Conservation (phyloP, 92 coral and sea anemone genomes). For the Plumapathes pennacea region DNA sequence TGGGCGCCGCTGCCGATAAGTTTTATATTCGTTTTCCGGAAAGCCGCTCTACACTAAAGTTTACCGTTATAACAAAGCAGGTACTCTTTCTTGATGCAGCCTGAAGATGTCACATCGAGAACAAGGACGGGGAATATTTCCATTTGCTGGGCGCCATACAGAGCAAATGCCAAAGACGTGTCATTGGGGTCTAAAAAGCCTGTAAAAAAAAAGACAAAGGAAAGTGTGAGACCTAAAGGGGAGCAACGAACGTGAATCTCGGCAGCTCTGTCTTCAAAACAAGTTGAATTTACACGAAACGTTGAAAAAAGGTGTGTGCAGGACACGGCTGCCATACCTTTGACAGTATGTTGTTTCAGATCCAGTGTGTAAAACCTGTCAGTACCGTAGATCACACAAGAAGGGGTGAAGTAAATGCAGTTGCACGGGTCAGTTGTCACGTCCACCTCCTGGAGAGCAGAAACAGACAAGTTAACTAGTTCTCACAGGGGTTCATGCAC, state of each 20-base stretch:
- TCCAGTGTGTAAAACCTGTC: slow-evolving; percentile 89
- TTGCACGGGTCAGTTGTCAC: slow-evolving; percentile 97
- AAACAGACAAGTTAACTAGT: not conserved
- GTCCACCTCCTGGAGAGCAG: slow-evolving; percentile 73
- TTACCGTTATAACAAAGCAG: slow-evolving; percentile 94
- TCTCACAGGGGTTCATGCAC: not conserved
- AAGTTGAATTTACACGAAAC: no score
- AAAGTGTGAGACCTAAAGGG: not conserved
- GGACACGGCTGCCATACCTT: no score
- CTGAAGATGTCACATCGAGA: slow-evolving; percentile 67
- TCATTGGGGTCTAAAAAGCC: slow-evolving; percentile 88
- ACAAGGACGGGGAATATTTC: slow-evolving; percentile 94
- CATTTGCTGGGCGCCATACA: slow-evolving; percentile 89
- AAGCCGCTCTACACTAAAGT: no score
- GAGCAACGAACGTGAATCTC: no score
- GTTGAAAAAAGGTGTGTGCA: no score
- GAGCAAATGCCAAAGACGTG: slow-evolving; percentile 90
- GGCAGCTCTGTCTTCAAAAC: no score
- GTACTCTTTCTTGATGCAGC: slow-evolving; percentile 64
- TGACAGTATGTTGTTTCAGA: slow-evolving; percentile 75
- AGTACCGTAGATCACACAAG: slow-evolving; percentile 88
- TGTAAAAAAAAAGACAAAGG: slow-evolving; percentile 6
- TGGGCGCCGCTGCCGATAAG: no score
- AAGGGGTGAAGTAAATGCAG: slow-evolving; percentile 82
- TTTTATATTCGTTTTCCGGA: no score